phyloP scores from a whole-genome alignment of 2,113 vertebrate genomes.

The Aptenodytes patagonicus region DNA sequence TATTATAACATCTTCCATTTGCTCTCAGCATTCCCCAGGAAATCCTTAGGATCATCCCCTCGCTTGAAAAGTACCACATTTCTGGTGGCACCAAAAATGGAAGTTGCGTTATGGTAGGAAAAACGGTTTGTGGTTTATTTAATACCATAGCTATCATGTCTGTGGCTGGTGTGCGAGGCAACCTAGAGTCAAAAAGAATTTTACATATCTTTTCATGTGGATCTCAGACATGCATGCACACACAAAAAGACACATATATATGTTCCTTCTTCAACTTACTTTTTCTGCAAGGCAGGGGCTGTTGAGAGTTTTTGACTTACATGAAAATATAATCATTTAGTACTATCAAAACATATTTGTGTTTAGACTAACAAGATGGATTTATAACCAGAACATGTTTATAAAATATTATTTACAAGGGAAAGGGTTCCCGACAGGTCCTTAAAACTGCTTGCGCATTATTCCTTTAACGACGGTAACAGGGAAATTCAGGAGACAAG shows the following conservation, averaged over 20 bases:
- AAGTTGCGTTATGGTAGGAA: not conserved
- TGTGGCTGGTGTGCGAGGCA: not conserved
- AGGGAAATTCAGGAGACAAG: not conserved
- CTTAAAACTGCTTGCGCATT: not conserved
- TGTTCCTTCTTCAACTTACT: not conserved
- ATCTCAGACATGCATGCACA: not conserved
- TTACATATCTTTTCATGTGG: not conserved
- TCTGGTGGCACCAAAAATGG: not conserved
- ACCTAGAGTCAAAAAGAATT: not conserved
- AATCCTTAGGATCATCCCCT: constrained; percentile 3
- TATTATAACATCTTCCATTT: not conserved
- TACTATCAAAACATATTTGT: not conserved
- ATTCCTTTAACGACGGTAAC: not conserved
- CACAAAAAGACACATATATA: not conserved
- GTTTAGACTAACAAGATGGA: not conserved
- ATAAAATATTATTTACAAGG: not conserved
- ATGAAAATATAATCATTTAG: not conserved
- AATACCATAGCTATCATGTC: not conserved
- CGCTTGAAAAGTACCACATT: not conserved
- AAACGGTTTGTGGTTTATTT: not conserved
- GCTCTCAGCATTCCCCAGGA: not conserved
- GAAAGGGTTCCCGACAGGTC: not conserved
- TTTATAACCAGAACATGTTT: not conserved
- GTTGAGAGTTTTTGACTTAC: not conserved
- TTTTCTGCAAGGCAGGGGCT: not conserved